These are phyloP conservation scores for Equus quagga DNA, from an alignment of 2,113 vertebrate genomes.

Conservation along the genomic window DNA sequence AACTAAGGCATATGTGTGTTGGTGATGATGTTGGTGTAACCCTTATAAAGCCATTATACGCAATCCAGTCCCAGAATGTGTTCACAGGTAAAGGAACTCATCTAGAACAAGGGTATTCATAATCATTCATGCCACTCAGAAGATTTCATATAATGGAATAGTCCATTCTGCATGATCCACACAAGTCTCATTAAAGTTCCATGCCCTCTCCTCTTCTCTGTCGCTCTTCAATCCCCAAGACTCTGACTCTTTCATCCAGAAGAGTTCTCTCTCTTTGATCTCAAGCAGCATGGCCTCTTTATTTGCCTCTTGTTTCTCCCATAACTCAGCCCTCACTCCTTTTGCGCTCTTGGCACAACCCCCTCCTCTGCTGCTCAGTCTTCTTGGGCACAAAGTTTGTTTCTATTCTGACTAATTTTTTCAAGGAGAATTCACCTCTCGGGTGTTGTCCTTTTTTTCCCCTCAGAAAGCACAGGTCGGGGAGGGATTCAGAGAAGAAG, in stretches of 20 bases:
- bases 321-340: neutral
- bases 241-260: neutral
- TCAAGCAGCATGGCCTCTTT: accelerated
- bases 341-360: accelerated
- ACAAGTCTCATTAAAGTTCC: neutral
- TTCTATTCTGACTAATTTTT: neutral
- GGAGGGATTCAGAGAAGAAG: neutral
- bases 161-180: neutral
- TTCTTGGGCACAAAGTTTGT: neutral
- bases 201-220: neutral
- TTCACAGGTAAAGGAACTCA: neutral
- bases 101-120: neutral
- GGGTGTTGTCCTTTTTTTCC: neutral
- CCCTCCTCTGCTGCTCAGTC: accelerated
- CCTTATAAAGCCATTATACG: neutral
- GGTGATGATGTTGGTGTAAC: neutral
- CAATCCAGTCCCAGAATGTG: neutral
- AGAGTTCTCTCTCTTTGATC: neutral
- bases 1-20: neutral
- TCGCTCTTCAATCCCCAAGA: neutral
- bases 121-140: neutral
- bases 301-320: neutral
- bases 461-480: neutral
- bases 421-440: neutral
- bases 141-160: neutral